phyloP scores from a whole-genome alignment of 2,888 invertebrate species.

The Timema cristinae region DNA sequence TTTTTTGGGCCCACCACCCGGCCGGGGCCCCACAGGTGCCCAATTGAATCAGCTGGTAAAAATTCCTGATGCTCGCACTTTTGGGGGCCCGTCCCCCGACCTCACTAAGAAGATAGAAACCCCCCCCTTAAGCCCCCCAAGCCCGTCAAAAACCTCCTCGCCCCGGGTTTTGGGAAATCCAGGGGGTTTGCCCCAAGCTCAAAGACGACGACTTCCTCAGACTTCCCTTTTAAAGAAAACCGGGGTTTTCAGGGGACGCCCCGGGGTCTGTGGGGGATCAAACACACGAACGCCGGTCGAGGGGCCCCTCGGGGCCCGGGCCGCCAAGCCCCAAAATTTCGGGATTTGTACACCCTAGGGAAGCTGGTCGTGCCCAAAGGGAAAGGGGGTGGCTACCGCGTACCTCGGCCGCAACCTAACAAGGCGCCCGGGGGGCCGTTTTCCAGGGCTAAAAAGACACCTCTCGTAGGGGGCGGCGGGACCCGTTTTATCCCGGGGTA shows the following conservation, averaged over 20 bases:
- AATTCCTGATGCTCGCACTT: too few relatives aligned
- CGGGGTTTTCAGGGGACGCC: slow-evolving; percentile 75
- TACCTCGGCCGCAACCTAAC: slow-evolving; percentile 46
- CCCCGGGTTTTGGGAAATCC: not conserved
- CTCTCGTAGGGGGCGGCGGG: slow-evolving; percentile 81
- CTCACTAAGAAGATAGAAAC: too few relatives aligned
- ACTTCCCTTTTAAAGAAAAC: slow-evolving; percentile 60
- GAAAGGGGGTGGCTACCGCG: slow-evolving; percentile 63
- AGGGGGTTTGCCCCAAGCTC: slow-evolving; percentile 30
- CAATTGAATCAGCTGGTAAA: too few relatives aligned
- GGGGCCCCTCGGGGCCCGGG: slow-evolving; percentile 62
- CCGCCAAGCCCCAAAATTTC: slow-evolving; percentile 55
- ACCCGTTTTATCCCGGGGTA: slow-evolving; percentile 82
- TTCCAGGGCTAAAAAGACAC: slow-evolving; percentile 39
- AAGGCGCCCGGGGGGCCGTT: slow-evolving; percentile 46
- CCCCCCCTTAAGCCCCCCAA: too few relatives aligned
- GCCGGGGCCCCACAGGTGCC: too few relatives aligned
- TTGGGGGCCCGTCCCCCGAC: too few relatives aligned
- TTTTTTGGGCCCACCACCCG: too few relatives aligned
- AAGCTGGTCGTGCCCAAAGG: slow-evolving; percentile 66
- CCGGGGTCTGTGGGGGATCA: slow-evolving; percentile 88
- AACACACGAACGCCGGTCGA: slow-evolving; percentile 87
- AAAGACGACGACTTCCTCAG: slow-evolving; percentile 43
- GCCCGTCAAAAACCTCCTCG: not conserved
- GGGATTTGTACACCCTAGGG: slow-evolving; percentile 69